Percentiles rank a stretch among this genome's conserved stretches.
Conservation (phyloP, 2,113 vertebrate genomes). For the Fukomys damarensis region DNA sequence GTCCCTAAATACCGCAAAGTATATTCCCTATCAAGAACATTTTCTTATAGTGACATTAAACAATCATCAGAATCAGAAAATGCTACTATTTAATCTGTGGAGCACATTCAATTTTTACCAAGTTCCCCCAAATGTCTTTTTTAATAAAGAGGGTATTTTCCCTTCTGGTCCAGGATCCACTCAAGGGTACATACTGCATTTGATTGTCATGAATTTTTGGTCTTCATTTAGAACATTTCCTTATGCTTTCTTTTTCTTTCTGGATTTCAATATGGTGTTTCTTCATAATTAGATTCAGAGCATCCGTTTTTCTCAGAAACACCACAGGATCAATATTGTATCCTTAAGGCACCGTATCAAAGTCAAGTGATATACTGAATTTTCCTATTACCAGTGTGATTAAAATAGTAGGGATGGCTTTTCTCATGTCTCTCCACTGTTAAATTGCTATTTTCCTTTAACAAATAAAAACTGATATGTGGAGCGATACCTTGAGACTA, state of each 20-base stretch:
- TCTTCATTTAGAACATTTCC: not conserved
- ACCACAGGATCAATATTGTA: not conserved
- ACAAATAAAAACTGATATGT: not conserved
- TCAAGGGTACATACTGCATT: not conserved
- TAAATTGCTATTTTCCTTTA: slow-evolving; percentile 5
- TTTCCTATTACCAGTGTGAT: not conserved
- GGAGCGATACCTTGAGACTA: not conserved
- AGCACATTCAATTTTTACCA: not conserved
- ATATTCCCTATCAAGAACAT: not conserved
- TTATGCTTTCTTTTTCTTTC: not conserved
- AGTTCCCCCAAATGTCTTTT: not conserved
- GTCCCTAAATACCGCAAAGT: not conserved
- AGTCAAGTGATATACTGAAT: not conserved
- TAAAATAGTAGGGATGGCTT: not conserved
- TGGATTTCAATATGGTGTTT: not conserved
- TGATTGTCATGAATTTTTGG: not conserved
- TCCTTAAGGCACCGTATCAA: not conserved
- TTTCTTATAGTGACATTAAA: not conserved
- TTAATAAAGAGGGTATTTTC: not conserved
- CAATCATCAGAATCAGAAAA: not conserved
- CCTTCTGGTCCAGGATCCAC: not conserved
- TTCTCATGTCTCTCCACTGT: not conserved
- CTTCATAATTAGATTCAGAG: not conserved
- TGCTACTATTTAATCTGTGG: not conserved
- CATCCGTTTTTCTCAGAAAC: not conserved